Evolutionary conservation across 2,113 vertebrate genomes (phyloP), one percentile per base, ranked within the genome.

Genomic region (Chaetura pelagica): DNA sequence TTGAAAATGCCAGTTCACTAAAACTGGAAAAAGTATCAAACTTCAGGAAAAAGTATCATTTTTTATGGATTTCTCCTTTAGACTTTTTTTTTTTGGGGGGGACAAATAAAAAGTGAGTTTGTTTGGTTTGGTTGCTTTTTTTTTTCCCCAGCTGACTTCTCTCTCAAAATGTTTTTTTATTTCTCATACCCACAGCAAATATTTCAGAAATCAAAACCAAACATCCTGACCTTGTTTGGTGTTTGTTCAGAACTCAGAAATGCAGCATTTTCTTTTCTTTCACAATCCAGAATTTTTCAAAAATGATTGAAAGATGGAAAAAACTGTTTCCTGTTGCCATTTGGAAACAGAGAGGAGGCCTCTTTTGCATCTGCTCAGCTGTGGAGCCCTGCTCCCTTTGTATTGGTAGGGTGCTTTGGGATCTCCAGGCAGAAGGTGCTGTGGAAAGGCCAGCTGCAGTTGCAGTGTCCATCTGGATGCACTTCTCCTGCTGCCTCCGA

Each of bases 1-100:
- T 61, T 76, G 93, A 35, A 93, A 94, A 94, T 90, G 64, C 89
- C 80, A 82, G 49, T 91, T 94, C 52, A 6, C 73, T 72, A 83
- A 14, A 90, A 66, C 62, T 55, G 85, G 76, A 87, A 51, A 59
- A 92, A 22, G 51, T 52, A 42, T 19, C 76, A 5, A n/a, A n/a
- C 76, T 78, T 75, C 49, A 57, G 76, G 68, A 87, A 51, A 59
- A 92, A 22, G 51, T 52, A 42, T 19, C 76, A 5, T 34, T 59
- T 61, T 57, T 29, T 79, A 57, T 48, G 23, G 77, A 81, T 84
- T 85, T 69, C 74, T 83, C 9, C 3, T 79, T 15, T 23, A 40
- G 51, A 86, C 14, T 83, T 67, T 91, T 76, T 57, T 83, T 67
- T 91, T 76, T 57, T 32, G 21, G 48, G 38, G 38, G 38, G 8